Percentiles rank a stretch among this genome's conserved stretches.
Conservation (phyloP, 2,888 invertebrate genomes). For the Beris chalybata region DNA sequence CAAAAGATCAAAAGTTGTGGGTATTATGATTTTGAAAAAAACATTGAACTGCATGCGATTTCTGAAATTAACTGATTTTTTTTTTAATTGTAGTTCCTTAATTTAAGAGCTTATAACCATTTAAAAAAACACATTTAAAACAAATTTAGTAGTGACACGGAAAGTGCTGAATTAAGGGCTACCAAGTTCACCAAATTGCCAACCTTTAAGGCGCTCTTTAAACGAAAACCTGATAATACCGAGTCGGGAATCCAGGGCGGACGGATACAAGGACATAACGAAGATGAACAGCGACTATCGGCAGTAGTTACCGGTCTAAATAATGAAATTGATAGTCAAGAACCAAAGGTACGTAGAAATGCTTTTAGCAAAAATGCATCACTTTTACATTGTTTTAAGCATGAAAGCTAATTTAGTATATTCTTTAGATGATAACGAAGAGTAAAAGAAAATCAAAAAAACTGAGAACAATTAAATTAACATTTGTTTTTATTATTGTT, state of each 20-base stretch:
- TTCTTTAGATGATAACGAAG: too few relatives aligned
- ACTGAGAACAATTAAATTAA: constrained; percentile 21
- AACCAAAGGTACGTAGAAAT: constrained; percentile 49
- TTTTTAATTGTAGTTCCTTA: not conserved
- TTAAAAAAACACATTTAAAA: constrained; percentile 30
- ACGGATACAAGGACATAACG: constrained; percentile 42
- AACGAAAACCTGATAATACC: constrained; percentile 42
- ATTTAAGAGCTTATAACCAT: constrained; percentile 23
- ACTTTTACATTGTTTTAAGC: not conserved
- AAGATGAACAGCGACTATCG: constrained; percentile 41
- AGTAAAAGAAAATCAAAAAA: not conserved
- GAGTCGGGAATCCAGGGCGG: constrained; percentile 27
- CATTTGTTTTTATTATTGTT: constrained; percentile 7
- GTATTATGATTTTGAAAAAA: too few relatives aligned
- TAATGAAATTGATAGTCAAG: constrained; percentile 52
- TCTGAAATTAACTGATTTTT: not conserved
- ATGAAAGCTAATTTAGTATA: too few relatives aligned
- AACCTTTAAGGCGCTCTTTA: constrained; percentile 52
- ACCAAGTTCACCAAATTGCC: constrained; percentile 43
- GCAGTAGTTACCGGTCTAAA: constrained; percentile 43
- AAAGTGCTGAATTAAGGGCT: constrained; percentile 62
- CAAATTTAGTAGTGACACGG: constrained; percentile 65
- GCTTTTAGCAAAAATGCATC: not conserved
- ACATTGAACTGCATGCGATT: too few relatives aligned
- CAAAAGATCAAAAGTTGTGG: too few relatives aligned